phyloP scores from a whole-genome alignment of 1,140 invertebrate genomes.

The Tachypleus tridentatus region DNA sequence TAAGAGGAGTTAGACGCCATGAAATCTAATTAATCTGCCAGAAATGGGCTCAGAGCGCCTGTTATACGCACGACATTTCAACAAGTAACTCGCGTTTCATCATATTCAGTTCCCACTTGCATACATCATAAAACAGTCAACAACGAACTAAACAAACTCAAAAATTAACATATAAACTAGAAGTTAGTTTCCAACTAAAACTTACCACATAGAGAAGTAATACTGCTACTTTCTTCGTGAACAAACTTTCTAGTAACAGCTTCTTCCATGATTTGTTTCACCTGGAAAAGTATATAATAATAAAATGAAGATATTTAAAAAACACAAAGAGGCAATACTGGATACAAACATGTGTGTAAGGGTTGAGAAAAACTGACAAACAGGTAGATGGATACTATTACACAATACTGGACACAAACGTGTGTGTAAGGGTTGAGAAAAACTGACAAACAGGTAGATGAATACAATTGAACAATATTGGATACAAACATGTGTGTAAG shows the following conservation, averaged over 20 bases:
- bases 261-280: slow-evolving; percentile 89
- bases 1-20: no score
- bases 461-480: not conserved
- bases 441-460: not conserved
- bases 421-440: not conserved
- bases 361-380: not conserved
- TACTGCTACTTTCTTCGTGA: slow-evolving; percentile 77
- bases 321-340: not conserved
- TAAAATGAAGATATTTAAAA: not conserved
- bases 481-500: not conserved
- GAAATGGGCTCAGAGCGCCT: no score
- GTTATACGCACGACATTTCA: no score
- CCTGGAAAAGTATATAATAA: slow-evolving; percentile 37
- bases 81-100: no score
- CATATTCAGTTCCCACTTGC: no score
- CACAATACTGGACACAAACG: not conserved
- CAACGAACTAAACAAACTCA: not conserved
- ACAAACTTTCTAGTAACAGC: slow-evolving; percentile 83
- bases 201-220: slow-evolving; percentile 70
- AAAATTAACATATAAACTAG: slow-evolving; percentile 3
- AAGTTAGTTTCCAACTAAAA: slow-evolving; percentile 2
- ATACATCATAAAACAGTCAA: no score
- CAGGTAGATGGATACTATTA: not conserved
- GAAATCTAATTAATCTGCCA: no score
- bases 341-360: not conserved